Conservation (phyloP, 2,888 invertebrate species). For the Drosophila tanythrix region DNA sequence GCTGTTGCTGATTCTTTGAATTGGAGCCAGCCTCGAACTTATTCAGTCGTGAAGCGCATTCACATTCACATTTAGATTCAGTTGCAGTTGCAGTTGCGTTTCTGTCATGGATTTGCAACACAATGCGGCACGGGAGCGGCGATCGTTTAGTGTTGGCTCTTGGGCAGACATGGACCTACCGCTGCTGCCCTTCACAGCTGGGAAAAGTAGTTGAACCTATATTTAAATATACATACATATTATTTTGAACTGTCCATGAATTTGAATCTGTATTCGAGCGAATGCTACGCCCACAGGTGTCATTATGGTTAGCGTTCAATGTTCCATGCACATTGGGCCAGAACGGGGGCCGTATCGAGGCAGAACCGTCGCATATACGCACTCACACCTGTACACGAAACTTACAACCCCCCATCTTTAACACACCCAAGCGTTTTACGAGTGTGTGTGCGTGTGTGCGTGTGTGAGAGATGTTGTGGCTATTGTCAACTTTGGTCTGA, state of each 20-base stretch:
- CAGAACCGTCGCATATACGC: slow-evolving; percentile 53
- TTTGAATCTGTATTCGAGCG: slow-evolving; percentile 34
- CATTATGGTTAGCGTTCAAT: slow-evolving; percentile 67
- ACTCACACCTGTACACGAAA: slow-evolving; percentile 61
- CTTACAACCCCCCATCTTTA: slow-evolving; percentile 29
- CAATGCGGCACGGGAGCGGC: slow-evolving; percentile 51
- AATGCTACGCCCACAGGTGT: slow-evolving; percentile 72
- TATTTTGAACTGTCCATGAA: slow-evolving; percentile 67
- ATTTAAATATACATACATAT: slow-evolving; percentile 2
- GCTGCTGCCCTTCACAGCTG: slow-evolving; percentile 65
- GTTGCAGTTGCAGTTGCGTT: slow-evolving; percentile 9
- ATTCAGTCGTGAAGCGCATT: slow-evolving; percentile 77
- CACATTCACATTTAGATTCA: slow-evolving; percentile 45
- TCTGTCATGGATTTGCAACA: slow-evolving; percentile 59
- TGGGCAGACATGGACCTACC: slow-evolving; percentile 30
- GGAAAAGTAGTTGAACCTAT: slow-evolving; percentile 28
- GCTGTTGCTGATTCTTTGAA: slow-evolving; percentile 37
- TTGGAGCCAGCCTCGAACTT: slow-evolving; percentile 71
- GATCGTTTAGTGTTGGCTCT: slow-evolving; percentile 56
- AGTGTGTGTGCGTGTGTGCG: slow-evolving; percentile 30
- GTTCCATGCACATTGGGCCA: slow-evolving; percentile 71
- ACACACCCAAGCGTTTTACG: slow-evolving; percentile 57
- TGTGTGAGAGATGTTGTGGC: slow-evolving; percentile 32
- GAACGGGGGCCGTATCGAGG: slow-evolving; percentile 66
- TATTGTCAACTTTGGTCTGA: slow-evolving; percentile 68